Evolutionary conservation across 2,888 invertebrate species (phyloP).

Genomic region (Trimorus sp.): DNA sequence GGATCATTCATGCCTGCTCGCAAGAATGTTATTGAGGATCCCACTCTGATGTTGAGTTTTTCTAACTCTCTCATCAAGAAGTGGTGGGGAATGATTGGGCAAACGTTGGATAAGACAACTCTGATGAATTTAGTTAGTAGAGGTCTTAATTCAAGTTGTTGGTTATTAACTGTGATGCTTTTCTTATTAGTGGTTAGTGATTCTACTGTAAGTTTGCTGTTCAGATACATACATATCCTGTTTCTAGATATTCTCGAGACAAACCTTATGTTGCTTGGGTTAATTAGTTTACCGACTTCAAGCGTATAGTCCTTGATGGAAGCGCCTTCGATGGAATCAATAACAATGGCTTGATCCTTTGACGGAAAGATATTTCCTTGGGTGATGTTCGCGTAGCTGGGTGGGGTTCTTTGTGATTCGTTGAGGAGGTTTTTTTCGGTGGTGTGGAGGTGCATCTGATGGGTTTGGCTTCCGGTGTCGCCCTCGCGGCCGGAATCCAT

Average conservation of each 20-base stretch:
- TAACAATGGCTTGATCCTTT: conserved; percentile 11
- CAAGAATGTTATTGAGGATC: conserved; percentile 61
- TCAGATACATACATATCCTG: conserved; percentile 39
- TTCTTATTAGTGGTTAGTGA: conserved; percentile 25
- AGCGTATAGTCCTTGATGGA: conserved; percentile 4
- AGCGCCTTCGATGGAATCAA: conserved; percentile 1
- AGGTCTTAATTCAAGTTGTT: conserved; percentile 41
- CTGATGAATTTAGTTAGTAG: conserved; percentile 45
- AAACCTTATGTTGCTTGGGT: conserved; percentile 5
- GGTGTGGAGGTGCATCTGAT: too few relatives aligned
- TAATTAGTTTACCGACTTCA: conserved; percentile 1
- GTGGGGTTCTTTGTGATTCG: background rate
- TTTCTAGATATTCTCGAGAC: conserved; percentile 38
- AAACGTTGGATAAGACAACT: conserved; percentile 62
- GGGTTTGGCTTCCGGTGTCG: too few relatives aligned
- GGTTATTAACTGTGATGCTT: conserved; percentile 29
- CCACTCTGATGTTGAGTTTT: conserved; percentile 41
- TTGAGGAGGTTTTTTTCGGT: too few relatives aligned
- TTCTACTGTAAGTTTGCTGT: conserved; percentile 27
- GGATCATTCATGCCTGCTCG: conserved; percentile 56
- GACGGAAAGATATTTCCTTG: background rate
- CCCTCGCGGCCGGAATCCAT: too few relatives aligned
- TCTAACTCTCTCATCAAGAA: conserved; percentile 26
- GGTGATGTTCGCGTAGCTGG: background rate
- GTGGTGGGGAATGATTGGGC: conserved; percentile 62